phyloP scores from a whole-genome alignment of 2,888 invertebrate genomes.

The Pachliopta kotzebuea region DNA sequence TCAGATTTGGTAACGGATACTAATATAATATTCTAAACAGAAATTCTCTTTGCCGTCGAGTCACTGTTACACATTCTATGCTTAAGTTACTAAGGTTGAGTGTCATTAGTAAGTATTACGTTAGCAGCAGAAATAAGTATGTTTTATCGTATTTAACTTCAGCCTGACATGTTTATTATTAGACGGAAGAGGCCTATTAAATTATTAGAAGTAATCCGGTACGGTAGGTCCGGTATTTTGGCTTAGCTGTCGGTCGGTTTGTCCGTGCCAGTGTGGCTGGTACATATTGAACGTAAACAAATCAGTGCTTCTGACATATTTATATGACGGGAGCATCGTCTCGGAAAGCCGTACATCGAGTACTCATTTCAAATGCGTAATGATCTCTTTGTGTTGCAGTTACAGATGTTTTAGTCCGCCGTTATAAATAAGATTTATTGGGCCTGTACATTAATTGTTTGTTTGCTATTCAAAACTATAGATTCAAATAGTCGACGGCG shows the following conservation, averaged over 20 bases:
- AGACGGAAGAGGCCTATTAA: slow-evolving; percentile 74
- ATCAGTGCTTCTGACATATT: slow-evolving; percentile 58
- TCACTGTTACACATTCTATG: slow-evolving; percentile 29
- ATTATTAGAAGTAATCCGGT: slow-evolving; percentile 72
- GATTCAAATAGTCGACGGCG: neutral
- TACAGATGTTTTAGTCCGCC: slow-evolving; percentile 2
- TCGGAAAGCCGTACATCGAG: slow-evolving; percentile 12
- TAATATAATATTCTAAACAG: slow-evolving; percentile 59
- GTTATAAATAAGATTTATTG: slow-evolving; percentile 3
- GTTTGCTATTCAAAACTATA: neutral
- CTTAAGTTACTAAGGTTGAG: slow-evolving; percentile 37
- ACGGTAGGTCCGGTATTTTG: slow-evolving; percentile 66
- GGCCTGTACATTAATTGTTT: neutral
- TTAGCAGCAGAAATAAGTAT: slow-evolving; percentile 41
- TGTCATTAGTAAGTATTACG: slow-evolving; percentile 32
- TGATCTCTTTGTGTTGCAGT: slow-evolving; percentile 24
- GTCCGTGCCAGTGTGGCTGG: slow-evolving; percentile 47
- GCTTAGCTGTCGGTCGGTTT: slow-evolving; percentile 53
- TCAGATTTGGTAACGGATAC: slow-evolving; percentile 71
- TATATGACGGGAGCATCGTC: slow-evolving; percentile 38
- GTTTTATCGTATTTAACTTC: slow-evolving; percentile 65
- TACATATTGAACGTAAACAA: slow-evolving; percentile 58
- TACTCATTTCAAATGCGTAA: slow-evolving; percentile 23
- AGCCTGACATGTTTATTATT: slow-evolving; percentile 77
- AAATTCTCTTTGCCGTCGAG: slow-evolving; percentile 30